These are phyloP conservation scores for Batillaria attramentaria DNA, from an alignment of 1,140 invertebrate genomes.

Conservation along the genomic window DNA sequence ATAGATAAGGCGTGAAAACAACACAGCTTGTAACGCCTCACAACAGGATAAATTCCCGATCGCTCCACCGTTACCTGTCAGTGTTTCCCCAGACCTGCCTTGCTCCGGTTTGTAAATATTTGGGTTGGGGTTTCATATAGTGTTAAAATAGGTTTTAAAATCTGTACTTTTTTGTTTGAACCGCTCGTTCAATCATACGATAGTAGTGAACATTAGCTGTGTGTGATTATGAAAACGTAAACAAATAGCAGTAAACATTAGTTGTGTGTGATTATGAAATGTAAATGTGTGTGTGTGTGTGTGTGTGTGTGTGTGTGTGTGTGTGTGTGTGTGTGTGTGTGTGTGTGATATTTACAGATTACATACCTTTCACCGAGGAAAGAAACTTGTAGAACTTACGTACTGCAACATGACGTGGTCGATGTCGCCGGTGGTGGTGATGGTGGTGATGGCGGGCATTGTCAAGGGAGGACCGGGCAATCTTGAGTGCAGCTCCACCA, in stretches of 20 bases:
- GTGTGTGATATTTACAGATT: not conserved
- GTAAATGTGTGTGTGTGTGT: not conserved
- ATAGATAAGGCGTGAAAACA: no score
- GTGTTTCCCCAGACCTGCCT: no score
- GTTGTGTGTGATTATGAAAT: not conserved
- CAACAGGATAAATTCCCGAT: no score
- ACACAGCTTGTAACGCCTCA: no score
- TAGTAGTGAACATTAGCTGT: not conserved
- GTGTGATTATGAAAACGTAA: not conserved
- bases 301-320: slow-evolving; percentile 15
- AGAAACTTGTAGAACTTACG: not conserved
- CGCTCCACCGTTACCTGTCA: no score
- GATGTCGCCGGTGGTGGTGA: no score
- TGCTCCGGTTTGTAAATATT: no score
- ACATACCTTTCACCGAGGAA: not conserved
- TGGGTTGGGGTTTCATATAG: not conserved
- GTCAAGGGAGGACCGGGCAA: not conserved
- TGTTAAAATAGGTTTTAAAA: not conserved
- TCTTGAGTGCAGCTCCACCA: not conserved
- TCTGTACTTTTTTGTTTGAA: not conserved
- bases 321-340: slow-evolving; percentile 20
- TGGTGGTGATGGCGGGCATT: no score
- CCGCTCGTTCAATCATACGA: not conserved
- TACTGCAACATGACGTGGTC: not conserved
- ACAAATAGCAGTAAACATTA: not conserved